Conservation (phyloP, 2,797 vertebrate species). For the Sebastes oblongus region DNA sequence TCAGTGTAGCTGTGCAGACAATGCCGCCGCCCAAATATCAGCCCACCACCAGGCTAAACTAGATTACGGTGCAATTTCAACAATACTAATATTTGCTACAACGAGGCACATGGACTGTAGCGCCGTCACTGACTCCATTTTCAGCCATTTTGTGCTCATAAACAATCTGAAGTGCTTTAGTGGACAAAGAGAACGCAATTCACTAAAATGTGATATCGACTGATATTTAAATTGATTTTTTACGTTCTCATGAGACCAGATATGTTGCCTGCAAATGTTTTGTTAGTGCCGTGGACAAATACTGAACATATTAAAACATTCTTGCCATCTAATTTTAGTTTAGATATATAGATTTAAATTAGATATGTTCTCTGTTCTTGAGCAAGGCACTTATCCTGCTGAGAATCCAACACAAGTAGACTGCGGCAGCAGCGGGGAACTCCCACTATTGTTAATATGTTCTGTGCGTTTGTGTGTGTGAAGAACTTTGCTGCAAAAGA, state of each 20-base stretch:
- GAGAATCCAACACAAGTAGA: background rate
- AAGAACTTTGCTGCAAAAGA: conserved; percentile 48
- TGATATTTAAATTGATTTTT: conserved; percentile 2
- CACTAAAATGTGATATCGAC: background rate
- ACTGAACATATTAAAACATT: background rate
- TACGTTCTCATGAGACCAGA: background rate
- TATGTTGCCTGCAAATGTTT: background rate
- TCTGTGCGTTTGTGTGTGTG: background rate
- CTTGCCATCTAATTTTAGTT: background rate
- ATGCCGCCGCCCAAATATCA: conserved; percentile 59
- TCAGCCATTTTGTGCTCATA: conserved; percentile 53
- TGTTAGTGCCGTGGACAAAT: background rate
- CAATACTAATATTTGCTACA: conserved; percentile 65
- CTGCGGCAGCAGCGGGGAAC: background rate
- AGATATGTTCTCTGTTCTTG: background rate
- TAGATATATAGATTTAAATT: background rate
- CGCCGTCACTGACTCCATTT: conserved; percentile 44
- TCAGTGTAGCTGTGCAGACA: conserved; percentile 52
- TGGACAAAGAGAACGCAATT: conserved; percentile 2
- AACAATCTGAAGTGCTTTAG: conserved; percentile 29
- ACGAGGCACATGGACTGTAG: conserved; percentile 46
- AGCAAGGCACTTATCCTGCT: background rate
- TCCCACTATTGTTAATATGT: conserved; percentile 19
- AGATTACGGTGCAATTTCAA: conserved; percentile 62
- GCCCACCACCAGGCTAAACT: conserved; percentile 61